Conservation (phyloP, 2,797 vertebrate species). For the Knipowitschia caucasica region DNA sequence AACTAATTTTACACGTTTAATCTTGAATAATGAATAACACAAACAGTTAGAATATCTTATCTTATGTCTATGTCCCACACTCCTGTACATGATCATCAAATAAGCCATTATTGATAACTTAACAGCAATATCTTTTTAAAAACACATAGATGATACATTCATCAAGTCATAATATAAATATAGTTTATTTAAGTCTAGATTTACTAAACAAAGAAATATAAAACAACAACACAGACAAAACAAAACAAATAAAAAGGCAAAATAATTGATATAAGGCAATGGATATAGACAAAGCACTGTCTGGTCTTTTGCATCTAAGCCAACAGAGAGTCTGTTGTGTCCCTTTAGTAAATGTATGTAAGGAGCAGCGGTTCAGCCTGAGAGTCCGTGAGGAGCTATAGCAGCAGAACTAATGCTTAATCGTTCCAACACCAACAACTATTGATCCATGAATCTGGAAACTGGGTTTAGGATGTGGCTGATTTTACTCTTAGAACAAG, state of each 20-base stretch:
- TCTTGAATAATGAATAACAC: neutral
- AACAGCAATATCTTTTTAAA: neutral
- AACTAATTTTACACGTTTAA: neutral
- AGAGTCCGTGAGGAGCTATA: constrained; percentile 3
- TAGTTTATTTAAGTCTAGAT: neutral
- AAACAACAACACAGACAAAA: too few relatives aligned
- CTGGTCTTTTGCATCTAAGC: constrained; percentile 13
- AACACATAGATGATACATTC: neutral
- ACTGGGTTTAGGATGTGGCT: constrained; percentile 17
- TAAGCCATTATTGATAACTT: neutral
- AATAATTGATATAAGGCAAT: constrained; percentile 50
- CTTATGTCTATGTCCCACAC: neutral
- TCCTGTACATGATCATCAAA: neutral
- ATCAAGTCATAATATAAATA: neutral
- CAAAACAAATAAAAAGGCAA: neutral
- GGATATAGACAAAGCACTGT: constrained; percentile 26
- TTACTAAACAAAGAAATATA: too few relatives aligned
- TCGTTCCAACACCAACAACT: neutral
- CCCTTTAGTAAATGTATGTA: neutral
- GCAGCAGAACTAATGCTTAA: neutral
- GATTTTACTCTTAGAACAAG: neutral
- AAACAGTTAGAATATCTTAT: neutral
- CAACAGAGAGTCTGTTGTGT: neutral
- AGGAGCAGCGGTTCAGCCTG: constrained; percentile 4
- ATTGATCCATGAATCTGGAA: constrained; percentile 17